Evolutionary conservation across 1,140 invertebrate genomes (phyloP), one percentile per base, ranked within the genome.

Genomic region (Doryteuthis pealeii): DNA sequence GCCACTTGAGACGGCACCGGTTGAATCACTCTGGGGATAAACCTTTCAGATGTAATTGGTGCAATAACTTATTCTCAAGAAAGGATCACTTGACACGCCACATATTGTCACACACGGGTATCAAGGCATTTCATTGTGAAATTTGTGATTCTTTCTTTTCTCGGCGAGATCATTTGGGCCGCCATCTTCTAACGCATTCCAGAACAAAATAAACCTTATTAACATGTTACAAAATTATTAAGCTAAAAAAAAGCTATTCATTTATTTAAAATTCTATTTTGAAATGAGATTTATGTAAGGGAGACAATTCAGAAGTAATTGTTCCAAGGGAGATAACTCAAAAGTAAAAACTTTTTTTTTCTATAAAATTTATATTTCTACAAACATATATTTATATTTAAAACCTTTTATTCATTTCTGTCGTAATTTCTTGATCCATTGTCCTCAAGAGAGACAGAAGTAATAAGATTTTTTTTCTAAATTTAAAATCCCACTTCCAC

Each of bases 1-100:
- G 92, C 81, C 90, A 92, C n/a, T 84, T 93, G 2, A 89, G 90
- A 30, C 87, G 92, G 15, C 92, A 93, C 82, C 89, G 90, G 86
- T 83, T 91, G 45, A 90, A 91, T 72, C 92, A 93, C 78, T 90
- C 92, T 74, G 79, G 89, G 12, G 88, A 89, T 2, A 92, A 92
- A 77, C 87, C 89, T 73, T 90, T 90, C 43, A 91, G 91, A 78
- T 93, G 92, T 82, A 12, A 31, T 5, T 32, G 32, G 12, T 77
- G 76, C 49, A 68, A 67, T 40, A 75, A 75, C 45, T 4, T 33
- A 12, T 77, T 77, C 33, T 65, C 32, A 10, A 33, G 72, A 14
- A 75, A 75, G 45, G 58, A 73, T 28, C 72, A 72, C 68, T 26
- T 75, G 12, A 28, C 32, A 30, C 49, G 28, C 1, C 76, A 77